Conservation (phyloP, 2,888 invertebrate species). For the Drosophila multiciliata region DNA sequence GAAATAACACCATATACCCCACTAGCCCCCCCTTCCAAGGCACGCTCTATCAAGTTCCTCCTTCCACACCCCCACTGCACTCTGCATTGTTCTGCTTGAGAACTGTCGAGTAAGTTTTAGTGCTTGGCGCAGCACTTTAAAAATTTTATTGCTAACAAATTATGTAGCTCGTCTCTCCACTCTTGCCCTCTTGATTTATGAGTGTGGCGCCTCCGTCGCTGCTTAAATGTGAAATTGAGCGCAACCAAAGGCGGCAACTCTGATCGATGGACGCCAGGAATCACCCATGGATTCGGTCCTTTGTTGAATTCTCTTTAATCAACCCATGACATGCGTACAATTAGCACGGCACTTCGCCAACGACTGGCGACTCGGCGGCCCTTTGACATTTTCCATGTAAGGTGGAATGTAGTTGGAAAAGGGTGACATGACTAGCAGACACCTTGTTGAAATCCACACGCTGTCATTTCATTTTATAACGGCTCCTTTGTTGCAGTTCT, state of each 20-base stretch:
- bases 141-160: conserved; percentile 71
- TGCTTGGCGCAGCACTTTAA: conserved; percentile 68
- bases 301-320: conserved; percentile 27
- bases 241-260: conserved; percentile 32
- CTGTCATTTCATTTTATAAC: not conserved
- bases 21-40: not conserved
- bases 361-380: conserved; percentile 31
- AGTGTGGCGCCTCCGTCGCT: conserved; percentile 28
- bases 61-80: not conserved
- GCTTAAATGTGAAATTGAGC: conserved; percentile 64
- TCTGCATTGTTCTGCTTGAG: conserved; percentile 34
- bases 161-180: conserved; percentile 55
- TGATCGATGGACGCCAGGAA: conserved; percentile 46
- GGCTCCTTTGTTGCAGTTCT: not conserved
- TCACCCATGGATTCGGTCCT: not conserved
- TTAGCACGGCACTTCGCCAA: conserved; percentile 49
- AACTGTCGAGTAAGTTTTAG: conserved; percentile 43
- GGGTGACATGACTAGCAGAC: not conserved
- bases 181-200: conserved; percentile 54
- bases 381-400: conserved; percentile 59
- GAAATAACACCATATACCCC: conserved; percentile 37
- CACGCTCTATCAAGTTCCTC: not conserved
- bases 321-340: conserved; percentile 58
- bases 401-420: conserved; percentile 3
- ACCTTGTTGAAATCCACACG: not conserved